Base-by-base conservation (phyloP, 1,140 invertebrate species). In the Xylocopa sonorina region DNA sequence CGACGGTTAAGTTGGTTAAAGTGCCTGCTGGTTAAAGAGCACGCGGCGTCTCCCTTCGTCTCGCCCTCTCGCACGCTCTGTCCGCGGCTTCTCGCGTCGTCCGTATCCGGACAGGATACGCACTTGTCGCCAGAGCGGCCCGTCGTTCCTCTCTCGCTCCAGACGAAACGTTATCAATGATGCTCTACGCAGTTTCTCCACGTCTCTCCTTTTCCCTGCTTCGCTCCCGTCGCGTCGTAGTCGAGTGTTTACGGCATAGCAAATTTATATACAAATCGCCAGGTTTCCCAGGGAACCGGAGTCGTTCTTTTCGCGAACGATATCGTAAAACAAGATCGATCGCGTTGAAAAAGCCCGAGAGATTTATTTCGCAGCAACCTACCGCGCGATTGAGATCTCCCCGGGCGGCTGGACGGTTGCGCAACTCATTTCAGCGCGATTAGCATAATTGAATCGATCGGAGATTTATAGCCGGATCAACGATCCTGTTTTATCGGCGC, bases 401-500 rank as follows among this genome's bases (percentile, higher is more conserved):
- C n/a, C n/a, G n/a, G 16, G 18, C 46, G 16, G 21, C 18, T 21
- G 3, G 21, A n/a, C 21, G 3, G 38, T 75, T 75, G 73, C 16
- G 50, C 32, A 77, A 58, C 66, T 60, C 34, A 50, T 53, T 71
- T 51, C 2, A 60, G 2, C 32, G 32, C 7, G 38, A 71, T 78
- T 71, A 78, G 67, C 75, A 78, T 71, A 78, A 78, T 78, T 43
- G 66, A 78, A 62, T 78, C 77, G 77, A 73, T 34, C 38, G n/a
- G 21, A 46, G 55, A 51, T 53, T 83, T 62, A 67, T 10, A 14
- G 16, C 53, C 14, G 46, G 55, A 71, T 78, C 55, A 7, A 41
- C 55, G 48, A 51, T 38, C 77, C 87, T 88, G 78, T 79, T 74
- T 88, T 88, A 88, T 86, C 87, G 81, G 78, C 87, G 14, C 78